Conservation (phyloP, 2,797 vertebrate species). For the Odontamblyopus lacepedii region DNA sequence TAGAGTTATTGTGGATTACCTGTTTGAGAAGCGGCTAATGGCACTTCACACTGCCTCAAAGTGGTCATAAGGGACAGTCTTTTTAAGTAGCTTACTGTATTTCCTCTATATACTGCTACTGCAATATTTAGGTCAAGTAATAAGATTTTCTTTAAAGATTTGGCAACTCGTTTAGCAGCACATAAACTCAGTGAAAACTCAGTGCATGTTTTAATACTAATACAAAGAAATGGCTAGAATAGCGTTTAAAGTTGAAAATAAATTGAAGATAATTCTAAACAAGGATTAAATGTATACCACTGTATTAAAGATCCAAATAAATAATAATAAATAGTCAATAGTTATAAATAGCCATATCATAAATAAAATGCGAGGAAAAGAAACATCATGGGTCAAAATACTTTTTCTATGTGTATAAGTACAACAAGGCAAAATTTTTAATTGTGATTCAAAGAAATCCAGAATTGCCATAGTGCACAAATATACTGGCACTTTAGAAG, state of each 20-base stretch:
- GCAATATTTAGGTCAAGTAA: slow-evolving; percentile 24
- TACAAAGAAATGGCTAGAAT: slow-evolving; percentile 40
- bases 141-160: slow-evolving; percentile 46
- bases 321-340: slow-evolving; percentile 2
- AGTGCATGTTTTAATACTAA: neutral
- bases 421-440: neutral
- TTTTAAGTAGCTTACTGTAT: slow-evolving; percentile 42
- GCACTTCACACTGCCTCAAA: slow-evolving; percentile 52
- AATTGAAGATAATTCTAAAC: slow-evolving; percentile 2
- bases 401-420: neutral
- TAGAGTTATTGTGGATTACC: slow-evolving; percentile 5
- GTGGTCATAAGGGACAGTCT: slow-evolving; percentile 37
- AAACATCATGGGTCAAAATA: neutral
- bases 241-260: slow-evolving; percentile 8
- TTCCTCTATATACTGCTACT: slow-evolving; percentile 11
- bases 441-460: slow-evolving; percentile 9
- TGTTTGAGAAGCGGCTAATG: slow-evolving; percentile 48
- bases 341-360: slow-evolving; percentile 8
- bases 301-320: slow-evolving; percentile 5
- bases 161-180: slow-evolving; percentile 49
- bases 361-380: neutral
- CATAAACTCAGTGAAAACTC: slow-evolving; percentile 15
- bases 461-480: too few species aligned
- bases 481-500: slow-evolving; percentile 13
- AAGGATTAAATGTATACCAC: neutral